These are phyloP conservation scores for Manis javanica DNA, from an alignment of 2,797 vertebrate genomes.

Conservation along the genomic window DNA sequence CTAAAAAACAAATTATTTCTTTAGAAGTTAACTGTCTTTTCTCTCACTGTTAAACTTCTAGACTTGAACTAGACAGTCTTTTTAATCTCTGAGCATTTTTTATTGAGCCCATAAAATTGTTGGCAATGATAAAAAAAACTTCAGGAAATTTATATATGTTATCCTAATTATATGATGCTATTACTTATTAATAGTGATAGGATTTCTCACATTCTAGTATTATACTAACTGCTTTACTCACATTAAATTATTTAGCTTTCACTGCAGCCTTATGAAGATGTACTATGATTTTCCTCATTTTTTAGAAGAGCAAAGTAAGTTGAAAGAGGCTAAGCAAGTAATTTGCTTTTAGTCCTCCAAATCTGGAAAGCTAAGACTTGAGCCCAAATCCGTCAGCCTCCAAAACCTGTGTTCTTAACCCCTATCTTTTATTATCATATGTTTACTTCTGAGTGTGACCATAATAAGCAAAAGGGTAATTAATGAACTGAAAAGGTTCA, in stretches of 20 bases:
- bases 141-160: neutral
- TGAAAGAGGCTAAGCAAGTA: neutral
- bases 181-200: neutral
- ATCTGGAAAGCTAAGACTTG: neutral
- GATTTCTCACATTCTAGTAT: neutral
- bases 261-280: neutral
- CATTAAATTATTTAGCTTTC: neutral
- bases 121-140: neutral
- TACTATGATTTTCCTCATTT: neutral
- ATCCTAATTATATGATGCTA: neutral
- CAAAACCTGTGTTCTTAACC: neutral
- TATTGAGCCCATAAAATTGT: neutral
- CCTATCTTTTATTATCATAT: neutral
- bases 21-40: neutral
- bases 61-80: neutral
- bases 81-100: neutral
- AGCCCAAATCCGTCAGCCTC: neutral
- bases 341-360: neutral
- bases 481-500: neutral
- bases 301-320: neutral
- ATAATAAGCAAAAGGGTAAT: neutral
- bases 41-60: neutral
- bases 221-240: neutral
- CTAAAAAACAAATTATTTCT: neutral
- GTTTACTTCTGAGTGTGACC: neutral